Base-by-base conservation (phyloP, 2,113 vertebrate species). In the Sinosuthora webbiana region DNA sequence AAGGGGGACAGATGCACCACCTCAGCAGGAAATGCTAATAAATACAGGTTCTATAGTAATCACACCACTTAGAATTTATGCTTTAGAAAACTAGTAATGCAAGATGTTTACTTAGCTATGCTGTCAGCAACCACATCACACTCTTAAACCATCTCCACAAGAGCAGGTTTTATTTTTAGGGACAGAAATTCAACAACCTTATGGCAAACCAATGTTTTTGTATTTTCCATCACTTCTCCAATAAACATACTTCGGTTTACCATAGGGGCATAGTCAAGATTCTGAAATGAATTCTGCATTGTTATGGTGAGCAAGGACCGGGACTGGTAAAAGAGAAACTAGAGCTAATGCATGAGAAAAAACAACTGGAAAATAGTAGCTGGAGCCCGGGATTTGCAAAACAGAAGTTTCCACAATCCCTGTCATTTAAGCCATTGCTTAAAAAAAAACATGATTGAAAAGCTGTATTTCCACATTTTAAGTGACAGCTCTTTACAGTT, bases 321-420 rank as follows among this genome's bases (percentile, higher is more conserved):
- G 15, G 35, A 14, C 49, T 89, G 64, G 57, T 94, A 62, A 92
- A 85, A 90, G n/a, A 94, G 76, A 92, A 93, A 80, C 53, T 85
- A 79, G n/a, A 92, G 50, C 68, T 91, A 78, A 82, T 57, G 35
- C 41, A 75, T 75, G 44, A 83, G 87, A 81, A 69, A 45, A 88
- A 95, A 90, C 60, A 90, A 76, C 52, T 91, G 93, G 94, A 97
- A 96, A 96, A 94, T 81, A 52, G 53, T 53, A 81, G 76, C 15
- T 83, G 55, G 52, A 94, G 65, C 25, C 57, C 42, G 69, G 57
- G 83, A 83, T 93, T 63, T 90, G 78, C 37, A 95, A 94, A 95
- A 84, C 62, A 73, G 89, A 95, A 90, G 49, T 94, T 94, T 97
- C 94, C 88, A 84, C 49, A 39, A 55, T 85, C 27, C 11, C 60